A percentile compares a stretch with the other conserved stretches of the same genome.
Conservation (phyloP, 2,113 vertebrate species). For the Oreochromis niloticus region DNA sequence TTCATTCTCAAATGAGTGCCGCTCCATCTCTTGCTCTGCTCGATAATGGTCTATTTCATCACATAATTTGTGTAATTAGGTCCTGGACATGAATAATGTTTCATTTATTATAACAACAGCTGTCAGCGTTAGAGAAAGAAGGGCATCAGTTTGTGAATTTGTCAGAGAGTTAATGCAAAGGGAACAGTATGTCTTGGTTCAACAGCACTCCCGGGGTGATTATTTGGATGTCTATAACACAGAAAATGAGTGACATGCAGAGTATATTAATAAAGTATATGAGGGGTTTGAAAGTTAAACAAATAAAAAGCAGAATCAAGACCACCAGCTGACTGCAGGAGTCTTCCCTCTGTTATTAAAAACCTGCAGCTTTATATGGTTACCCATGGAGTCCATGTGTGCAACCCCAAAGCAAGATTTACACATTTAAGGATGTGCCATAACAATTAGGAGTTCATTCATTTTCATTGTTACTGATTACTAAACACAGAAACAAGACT, state of each 20-base stretch:
- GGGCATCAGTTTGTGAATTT: background rate
- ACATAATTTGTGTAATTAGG: slow-evolving; percentile 44
- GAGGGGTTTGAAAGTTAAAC: background rate
- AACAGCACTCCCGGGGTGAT: background rate
- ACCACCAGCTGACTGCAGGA: background rate
- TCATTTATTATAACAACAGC: slow-evolving; percentile 33
- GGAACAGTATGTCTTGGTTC: background rate
- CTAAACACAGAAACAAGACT: background rate
- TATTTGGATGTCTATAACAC: background rate
- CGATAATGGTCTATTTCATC: slow-evolving; percentile 12
- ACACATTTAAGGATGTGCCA: background rate
- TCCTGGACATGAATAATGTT: slow-evolving; percentile 38
- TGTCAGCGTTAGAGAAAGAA: slow-evolving; percentile 31
- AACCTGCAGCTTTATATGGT: background rate
- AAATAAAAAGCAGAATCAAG: background rate
- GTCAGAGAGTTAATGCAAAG: background rate
- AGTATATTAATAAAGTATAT: background rate
- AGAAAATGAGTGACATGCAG: background rate
- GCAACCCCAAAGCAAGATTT: background rate
- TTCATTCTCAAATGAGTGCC: slow-evolving; percentile 42
- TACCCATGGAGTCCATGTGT: background rate
- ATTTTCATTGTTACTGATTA: background rate
- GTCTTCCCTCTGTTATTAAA: background rate
- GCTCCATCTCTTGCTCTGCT: slow-evolving; percentile 9
- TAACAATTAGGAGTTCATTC: background rate